Percentiles rank a stretch among this genome's conserved stretches.
Evolutionary conservation across 2,113 vertebrate genomes (phyloP).

Genomic region (Ahaetulla prasina): DNA sequence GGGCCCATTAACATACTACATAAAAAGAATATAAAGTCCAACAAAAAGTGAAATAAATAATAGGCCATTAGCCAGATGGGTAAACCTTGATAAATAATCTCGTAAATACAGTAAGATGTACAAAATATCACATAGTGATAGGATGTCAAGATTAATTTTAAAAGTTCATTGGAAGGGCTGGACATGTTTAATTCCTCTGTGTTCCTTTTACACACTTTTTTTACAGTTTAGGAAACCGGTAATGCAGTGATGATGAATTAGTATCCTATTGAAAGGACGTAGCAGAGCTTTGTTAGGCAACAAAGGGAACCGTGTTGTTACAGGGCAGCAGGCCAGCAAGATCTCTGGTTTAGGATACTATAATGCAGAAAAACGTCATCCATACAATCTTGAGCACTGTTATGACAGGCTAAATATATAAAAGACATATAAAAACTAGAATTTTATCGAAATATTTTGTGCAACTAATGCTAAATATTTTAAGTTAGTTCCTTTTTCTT

Average conservation of each 20-base stretch:
- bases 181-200: slow-evolving; percentile 67
- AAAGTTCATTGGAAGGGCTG: slow-evolving; percentile 72
- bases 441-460: slow-evolving; percentile 88
- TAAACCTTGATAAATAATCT: slow-evolving; percentile 88
- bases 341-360: slow-evolving; percentile 74
- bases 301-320: slow-evolving; percentile 75
- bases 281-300: slow-evolving; percentile 76
- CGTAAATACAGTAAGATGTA: slow-evolving; percentile 93
- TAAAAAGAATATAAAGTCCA: slow-evolving; percentile 83
- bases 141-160: slow-evolving; percentile 84
- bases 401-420: slow-evolving; percentile 90
- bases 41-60: slow-evolving; percentile 89
- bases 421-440: slow-evolving; percentile 99
- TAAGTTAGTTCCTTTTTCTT: slow-evolving; percentile 80
- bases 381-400: slow-evolving; percentile 81
- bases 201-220: slow-evolving; percentile 70
- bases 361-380: slow-evolving; percentile 76
- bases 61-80: slow-evolving; percentile 84
- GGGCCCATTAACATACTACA: slow-evolving; percentile 76
- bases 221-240: slow-evolving; percentile 76
- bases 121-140: slow-evolving; percentile 97
- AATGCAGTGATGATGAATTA: slow-evolving; percentile 72
- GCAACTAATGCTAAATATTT: slow-evolving; percentile 86
- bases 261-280: slow-evolving; percentile 76
- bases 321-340: slow-evolving; percentile 72